These are phyloP conservation scores for Lepas anatifera DNA, from an alignment of 2,888 invertebrate species.

Conservation along the genomic window DNA sequence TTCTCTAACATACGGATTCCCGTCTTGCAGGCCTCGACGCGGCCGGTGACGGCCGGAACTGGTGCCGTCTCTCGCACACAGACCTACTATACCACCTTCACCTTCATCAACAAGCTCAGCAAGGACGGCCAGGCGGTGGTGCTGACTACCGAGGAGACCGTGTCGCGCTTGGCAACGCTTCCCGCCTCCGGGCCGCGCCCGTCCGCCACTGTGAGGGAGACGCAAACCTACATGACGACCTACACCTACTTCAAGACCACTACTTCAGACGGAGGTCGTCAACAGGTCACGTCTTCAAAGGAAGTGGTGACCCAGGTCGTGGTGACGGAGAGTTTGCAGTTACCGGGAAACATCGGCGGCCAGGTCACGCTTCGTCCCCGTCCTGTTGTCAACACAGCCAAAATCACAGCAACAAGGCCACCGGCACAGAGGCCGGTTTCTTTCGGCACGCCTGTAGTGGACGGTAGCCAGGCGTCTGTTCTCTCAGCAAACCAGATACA, in stretches of 20 bases:
- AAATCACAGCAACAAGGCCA: background rate
- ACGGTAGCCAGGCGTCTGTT: background rate
- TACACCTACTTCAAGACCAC: conserved; percentile 54
- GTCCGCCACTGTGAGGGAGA: conserved; percentile 11
- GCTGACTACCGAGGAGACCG: conserved; percentile 52
- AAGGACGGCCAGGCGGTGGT: conserved; percentile 16
- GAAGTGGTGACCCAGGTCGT: background rate
- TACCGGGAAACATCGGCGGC: background rate
- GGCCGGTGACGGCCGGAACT: no score
- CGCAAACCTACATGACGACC: conserved; percentile 42
- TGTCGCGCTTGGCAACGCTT: conserved; percentile 39
- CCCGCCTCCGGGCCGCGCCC: conserved; percentile 29
- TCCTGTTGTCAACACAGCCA: no score
- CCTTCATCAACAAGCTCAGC: conserved; percentile 22
- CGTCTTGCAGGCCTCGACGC: background rate
- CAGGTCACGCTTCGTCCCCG: no score
- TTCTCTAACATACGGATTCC: no score
- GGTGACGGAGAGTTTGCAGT: background rate
- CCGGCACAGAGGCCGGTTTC: background rate
- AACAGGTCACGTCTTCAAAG: background rate
- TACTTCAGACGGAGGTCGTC: background rate
- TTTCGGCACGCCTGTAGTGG: background rate
- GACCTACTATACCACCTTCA: conserved; percentile 25
- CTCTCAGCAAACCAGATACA: background rate
- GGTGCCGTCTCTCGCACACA: conserved; percentile 5